Evolutionary conservation across 2,797 vertebrate genomes (phyloP).

Genomic region (Microchirus variegatus): DNA sequence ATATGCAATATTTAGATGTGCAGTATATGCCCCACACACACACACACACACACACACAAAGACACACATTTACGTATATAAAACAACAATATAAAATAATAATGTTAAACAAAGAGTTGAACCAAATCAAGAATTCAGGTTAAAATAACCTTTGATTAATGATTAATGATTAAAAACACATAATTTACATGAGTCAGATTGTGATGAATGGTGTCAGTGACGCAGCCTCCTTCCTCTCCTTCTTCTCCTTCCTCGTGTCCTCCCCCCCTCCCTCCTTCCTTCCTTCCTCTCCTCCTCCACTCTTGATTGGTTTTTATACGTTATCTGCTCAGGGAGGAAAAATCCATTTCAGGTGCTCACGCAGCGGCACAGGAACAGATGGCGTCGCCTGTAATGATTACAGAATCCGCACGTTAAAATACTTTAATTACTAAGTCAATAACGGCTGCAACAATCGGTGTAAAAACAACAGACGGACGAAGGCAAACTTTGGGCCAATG

Average conservation of each 20-base stretch:
- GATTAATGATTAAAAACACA: background rate
- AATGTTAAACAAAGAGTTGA: no score
- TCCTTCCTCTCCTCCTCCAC: slow-evolving; percentile 12
- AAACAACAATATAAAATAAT: no score
- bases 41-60: no score
- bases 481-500: slow-evolving; percentile 96
- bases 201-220: slow-evolving; percentile 33
- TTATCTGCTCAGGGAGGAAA: slow-evolving; percentile 78
- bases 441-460: slow-evolving; percentile 92
- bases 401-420: slow-evolving; percentile 98
- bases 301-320: slow-evolving; percentile 62
- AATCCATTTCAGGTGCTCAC: slow-evolving; percentile 80
- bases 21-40: no score
- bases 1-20: no score
- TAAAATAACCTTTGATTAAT: background rate
- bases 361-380: slow-evolving; percentile 89
- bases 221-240: slow-evolving; percentile 5
- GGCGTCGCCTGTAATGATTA: slow-evolving; percentile 96
- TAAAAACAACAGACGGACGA: slow-evolving; percentile 99
- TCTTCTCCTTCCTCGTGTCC: background rate
- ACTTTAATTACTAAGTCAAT: slow-evolving; percentile 99
- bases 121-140: no score
- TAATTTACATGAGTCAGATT: background rate
- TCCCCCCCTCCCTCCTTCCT: slow-evolving; percentile 14
- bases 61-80: no score